phyloP scores from a whole-genome alignment of 2,888 invertebrate genomes.

The Ophioninae sp. region DNA sequence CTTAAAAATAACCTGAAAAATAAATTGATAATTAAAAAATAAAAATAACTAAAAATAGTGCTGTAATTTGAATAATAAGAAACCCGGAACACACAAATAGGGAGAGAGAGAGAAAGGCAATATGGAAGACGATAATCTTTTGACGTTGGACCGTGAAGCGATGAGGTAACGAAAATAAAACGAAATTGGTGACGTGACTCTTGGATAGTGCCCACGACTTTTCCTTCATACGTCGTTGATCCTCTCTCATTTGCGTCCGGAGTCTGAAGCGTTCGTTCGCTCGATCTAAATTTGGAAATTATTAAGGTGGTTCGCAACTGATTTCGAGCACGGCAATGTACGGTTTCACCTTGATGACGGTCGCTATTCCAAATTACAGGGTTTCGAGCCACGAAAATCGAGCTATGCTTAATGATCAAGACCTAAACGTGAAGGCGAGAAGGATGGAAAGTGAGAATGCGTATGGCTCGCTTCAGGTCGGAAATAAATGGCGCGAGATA shows the following conservation, averaged over 20 bases:
- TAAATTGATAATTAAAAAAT: no score
- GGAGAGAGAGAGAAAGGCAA: conserved; percentile 29
- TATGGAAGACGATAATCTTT: conserved; percentile 69
- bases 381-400: background rate
- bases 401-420: background rate
- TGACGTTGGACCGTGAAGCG: conserved; percentile 71
- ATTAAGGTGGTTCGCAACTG: conserved; percentile 11
- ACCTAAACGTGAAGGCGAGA: background rate
- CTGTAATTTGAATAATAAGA: background rate
- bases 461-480: background rate
- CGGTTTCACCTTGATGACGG: background rate
- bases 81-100: background rate
- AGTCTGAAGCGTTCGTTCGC: conserved; percentile 13
- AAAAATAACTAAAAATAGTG: no score
- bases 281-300: conserved; percentile 39
- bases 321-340: conserved; percentile 1
- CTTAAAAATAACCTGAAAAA: no score
- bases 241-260: conserved; percentile 25
- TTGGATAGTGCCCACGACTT: conserved; percentile 42
- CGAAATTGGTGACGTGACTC: conserved; percentile 59
- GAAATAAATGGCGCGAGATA: background rate
- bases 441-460: background rate
- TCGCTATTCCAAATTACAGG: background rate
- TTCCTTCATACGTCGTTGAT: conserved; percentile 35
- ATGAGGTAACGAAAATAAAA: conserved; percentile 76